These are phyloP conservation scores for Pyrochroa serraticornis DNA, from an alignment of 2,888 invertebrate species.

Conservation along the genomic window DNA sequence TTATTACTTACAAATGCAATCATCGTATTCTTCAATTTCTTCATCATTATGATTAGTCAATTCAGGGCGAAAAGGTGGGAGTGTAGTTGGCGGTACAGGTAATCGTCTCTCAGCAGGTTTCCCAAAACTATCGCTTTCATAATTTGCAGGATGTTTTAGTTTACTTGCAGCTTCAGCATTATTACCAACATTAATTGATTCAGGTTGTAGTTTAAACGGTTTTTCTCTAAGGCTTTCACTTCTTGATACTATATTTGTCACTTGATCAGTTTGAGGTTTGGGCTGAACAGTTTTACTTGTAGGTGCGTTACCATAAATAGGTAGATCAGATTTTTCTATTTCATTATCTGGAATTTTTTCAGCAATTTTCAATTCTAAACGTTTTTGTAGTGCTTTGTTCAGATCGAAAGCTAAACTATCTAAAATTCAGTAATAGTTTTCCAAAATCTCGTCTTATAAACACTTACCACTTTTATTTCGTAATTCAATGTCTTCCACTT, in stretches of 20 bases:
- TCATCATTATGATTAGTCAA: background rate
- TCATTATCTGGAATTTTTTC: background rate
- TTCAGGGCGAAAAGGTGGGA: background rate
- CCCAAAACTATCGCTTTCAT: background rate
- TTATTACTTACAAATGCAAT: constrained; percentile 9
- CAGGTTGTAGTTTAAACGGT: background rate
- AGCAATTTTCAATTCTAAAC: too few species aligned
- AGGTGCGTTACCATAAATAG: background rate
- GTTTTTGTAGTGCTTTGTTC: too few species aligned
- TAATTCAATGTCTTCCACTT: too few species aligned
- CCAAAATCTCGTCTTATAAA: too few species aligned
- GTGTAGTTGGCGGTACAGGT: constrained; percentile 13
- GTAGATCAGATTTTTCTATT: background rate
- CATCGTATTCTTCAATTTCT: constrained; percentile 11
- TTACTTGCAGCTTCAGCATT: background rate
- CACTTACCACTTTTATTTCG: too few species aligned
- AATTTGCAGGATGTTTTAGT: constrained; percentile 1
- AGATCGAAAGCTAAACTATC: too few species aligned
- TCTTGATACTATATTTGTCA: background rate
- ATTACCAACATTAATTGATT: too few species aligned
- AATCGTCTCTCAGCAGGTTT: background rate
- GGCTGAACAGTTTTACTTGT: background rate
- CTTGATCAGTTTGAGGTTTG: background rate
- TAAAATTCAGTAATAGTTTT: too few species aligned
- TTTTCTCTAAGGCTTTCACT: background rate